Conservation (phyloP, 2,888 invertebrate species). For the Scaptomyza flava region DNA sequence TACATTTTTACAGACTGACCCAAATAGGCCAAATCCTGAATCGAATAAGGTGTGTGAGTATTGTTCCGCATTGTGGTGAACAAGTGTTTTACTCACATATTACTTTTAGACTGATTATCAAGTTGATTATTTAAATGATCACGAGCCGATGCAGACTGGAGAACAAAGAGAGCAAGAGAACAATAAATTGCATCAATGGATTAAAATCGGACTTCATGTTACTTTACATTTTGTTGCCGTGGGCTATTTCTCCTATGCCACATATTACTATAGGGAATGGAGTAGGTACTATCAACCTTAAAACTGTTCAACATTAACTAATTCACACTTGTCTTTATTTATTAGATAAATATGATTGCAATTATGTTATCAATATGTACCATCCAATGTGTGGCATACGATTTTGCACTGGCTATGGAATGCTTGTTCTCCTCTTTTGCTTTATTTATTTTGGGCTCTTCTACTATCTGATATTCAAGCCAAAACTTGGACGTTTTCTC, state of each 20-base stretch:
- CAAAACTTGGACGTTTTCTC: conserved; percentile 81
- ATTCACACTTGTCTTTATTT: not conserved
- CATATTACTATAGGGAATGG: conserved; percentile 75
- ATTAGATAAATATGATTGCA: conserved; percentile 48
- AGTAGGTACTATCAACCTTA: conserved; percentile 59
- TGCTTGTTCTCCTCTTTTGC: conserved; percentile 87
- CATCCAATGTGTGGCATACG: conserved; percentile 73
- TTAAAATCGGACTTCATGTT: conserved; percentile 46
- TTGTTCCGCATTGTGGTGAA: not conserved
- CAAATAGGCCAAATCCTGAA: conserved; percentile 18
- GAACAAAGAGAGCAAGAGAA: not conserved
- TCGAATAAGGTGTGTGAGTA: conserved; percentile 41
- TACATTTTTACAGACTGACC: conserved; percentile 33
- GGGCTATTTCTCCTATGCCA: conserved; percentile 82
- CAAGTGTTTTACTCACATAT: not conserved
- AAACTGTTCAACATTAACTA: not conserved
- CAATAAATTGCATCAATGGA: conserved; percentile 20
- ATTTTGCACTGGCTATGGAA: conserved; percentile 89
- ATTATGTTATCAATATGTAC: conserved; percentile 6
- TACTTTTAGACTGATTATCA: conserved; percentile 58
- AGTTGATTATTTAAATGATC: conserved; percentile 44
- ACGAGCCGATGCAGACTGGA: not conserved
- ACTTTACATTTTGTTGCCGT: conserved; percentile 73
- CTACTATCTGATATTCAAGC: conserved; percentile 88
- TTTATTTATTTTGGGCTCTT: conserved; percentile 87